phyloP scores from a whole-genome alignment of 1,140 invertebrate species.

The Macrobrachium rosenbergii region DNA sequence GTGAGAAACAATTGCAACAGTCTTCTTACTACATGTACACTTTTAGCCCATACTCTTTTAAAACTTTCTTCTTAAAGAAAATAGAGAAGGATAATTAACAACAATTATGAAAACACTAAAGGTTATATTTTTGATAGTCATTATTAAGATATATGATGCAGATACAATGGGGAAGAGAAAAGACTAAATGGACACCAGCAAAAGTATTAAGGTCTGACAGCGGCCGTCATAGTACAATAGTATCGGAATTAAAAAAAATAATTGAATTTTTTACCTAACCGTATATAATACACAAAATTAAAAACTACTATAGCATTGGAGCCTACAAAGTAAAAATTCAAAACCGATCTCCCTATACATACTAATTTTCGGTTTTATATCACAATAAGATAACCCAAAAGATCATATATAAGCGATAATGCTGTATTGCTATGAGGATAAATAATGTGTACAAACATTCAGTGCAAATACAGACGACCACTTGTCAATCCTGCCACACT shows the following conservation, averaged over 20 bases:
- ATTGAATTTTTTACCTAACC: not conserved
- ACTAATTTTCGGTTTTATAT: not conserved
- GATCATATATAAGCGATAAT: constrained; percentile 18
- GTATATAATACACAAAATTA: not conserved
- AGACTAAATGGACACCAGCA: constrained; percentile 39
- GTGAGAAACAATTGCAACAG: too few relatives aligned
- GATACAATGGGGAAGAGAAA: constrained; percentile 38
- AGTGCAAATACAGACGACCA: constrained; percentile 31
- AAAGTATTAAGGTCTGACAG: constrained; percentile 27
- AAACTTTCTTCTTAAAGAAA: too few relatives aligned
- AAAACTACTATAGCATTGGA: too few relatives aligned
- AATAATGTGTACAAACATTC: constrained; percentile 19
- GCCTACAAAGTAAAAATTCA: too few relatives aligned
- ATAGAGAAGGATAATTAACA: too few relatives aligned
- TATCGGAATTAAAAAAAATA: not conserved
- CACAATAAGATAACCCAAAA: constrained; percentile 3
- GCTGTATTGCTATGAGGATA: constrained; percentile 33
- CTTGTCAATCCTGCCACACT: not conserved
- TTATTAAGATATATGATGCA: constrained; percentile 53
- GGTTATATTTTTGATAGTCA: constrained; percentile 47
- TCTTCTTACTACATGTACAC: too few relatives aligned
- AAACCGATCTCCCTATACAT: too few relatives aligned
- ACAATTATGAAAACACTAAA: constrained; percentile 42
- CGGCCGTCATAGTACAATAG: constrained; percentile 1
- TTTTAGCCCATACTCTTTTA: too few relatives aligned